phyloP scores from a whole-genome alignment of 2,797 vertebrate species.

The Eulemur mongoz region DNA sequence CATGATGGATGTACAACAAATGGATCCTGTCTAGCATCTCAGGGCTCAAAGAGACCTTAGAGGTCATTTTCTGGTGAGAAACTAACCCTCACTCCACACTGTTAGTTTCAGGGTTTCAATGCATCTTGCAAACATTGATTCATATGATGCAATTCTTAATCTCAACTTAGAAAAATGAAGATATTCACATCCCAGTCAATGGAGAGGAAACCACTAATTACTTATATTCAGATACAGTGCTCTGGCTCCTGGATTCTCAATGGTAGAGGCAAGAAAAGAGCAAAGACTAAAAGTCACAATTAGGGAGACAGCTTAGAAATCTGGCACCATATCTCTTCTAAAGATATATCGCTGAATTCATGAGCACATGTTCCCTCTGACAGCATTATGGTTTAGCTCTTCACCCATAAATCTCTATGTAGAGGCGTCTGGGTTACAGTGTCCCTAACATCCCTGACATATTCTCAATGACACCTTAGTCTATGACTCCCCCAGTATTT shows the following conservation, averaged over 20 bases:
- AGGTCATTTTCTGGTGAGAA: conserved; percentile 51
- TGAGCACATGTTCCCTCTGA: not conserved
- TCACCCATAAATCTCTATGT: not conserved
- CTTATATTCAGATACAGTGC: not conserved
- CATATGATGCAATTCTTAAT: not conserved
- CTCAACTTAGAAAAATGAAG: conserved; percentile 6
- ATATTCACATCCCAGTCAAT: not conserved
- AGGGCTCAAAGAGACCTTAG: not conserved
- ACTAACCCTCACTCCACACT: not conserved
- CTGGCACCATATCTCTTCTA: not conserved
- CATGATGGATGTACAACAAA: conserved; percentile 47
- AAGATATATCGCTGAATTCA: not conserved
- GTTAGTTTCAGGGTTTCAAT: not conserved
- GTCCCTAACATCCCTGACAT: not conserved
- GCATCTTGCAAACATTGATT: conserved; percentile 13
- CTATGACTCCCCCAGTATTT: not conserved
- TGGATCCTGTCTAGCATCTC: not conserved
- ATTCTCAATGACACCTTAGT: not conserved
- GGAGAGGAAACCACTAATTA: not conserved
- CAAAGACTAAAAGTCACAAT: not conserved
- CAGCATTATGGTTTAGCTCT: not conserved
- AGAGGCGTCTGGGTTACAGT: not conserved
- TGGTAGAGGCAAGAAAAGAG: not conserved
- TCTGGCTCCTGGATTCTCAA: not conserved
- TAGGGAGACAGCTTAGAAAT: not conserved